A percentile compares a stretch with the other conserved stretches of the same genome.
These are phyloP conservation scores for Mugil cephalus DNA, from an alignment of 2,113 vertebrate species.

Conservation along the genomic window DNA sequence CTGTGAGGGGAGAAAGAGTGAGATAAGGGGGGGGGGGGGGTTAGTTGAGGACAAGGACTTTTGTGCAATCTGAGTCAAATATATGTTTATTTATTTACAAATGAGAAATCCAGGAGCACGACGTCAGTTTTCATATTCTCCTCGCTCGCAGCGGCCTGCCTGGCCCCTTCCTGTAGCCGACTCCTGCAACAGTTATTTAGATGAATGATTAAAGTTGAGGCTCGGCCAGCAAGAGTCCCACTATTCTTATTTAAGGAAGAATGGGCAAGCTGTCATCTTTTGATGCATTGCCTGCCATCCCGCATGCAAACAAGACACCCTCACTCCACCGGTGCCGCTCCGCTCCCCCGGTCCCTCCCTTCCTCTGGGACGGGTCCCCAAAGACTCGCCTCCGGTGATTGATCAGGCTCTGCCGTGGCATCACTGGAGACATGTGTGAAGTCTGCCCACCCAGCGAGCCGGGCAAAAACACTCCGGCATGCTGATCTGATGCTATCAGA, in stretches of 20 bases:
- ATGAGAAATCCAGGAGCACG: conserved; percentile 78
- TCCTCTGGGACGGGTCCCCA: conserved; percentile 40
- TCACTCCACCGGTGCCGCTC: conserved; percentile 29
- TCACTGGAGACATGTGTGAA: conserved; percentile 55
- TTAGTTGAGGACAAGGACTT: conserved; percentile 48
- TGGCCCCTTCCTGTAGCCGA: conserved; percentile 57
- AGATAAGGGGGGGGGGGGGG: background rate
- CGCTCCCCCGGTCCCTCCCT: conserved; percentile 12
- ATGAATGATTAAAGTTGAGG: conserved; percentile 88
- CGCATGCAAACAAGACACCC: conserved; percentile 80
- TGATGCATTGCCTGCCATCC: conserved; percentile 85
- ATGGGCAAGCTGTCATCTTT: conserved; percentile 85
- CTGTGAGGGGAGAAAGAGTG: conserved; percentile 29
- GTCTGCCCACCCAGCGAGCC: conserved; percentile 58
- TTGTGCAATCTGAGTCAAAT: conserved; percentile 72
- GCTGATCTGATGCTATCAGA: conserved; percentile 66
- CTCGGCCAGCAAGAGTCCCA: conserved; percentile 79
- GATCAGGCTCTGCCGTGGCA: conserved; percentile 68
- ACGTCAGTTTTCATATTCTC: conserved; percentile 79
- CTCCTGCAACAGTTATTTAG: conserved; percentile 84
- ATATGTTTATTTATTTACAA: conserved; percentile 78
- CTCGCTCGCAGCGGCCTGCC: conserved; percentile 61
- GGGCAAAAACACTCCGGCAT: conserved; percentile 41
- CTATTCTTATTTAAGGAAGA: conserved; percentile 84
- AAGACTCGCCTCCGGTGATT: conserved; percentile 69